Conservation (phyloP, 2,113 vertebrate genomes). For the Dasypus novemcinctus region DNA sequence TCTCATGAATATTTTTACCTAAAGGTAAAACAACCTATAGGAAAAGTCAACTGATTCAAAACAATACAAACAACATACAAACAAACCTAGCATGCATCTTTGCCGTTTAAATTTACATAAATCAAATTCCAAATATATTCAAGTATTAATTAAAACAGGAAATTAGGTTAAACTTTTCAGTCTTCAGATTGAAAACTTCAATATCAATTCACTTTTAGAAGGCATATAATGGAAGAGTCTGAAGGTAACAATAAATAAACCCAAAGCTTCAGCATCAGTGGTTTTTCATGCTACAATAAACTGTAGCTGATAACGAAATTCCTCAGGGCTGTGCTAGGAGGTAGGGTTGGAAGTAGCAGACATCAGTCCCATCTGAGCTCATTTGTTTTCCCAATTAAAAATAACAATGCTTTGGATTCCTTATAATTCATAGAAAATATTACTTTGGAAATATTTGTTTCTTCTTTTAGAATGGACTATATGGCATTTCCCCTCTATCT, state of each 20-base stretch:
- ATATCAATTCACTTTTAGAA: constrained; percentile 14
- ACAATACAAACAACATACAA: background rate
- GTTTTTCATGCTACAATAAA: background rate
- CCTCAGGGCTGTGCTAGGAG: background rate
- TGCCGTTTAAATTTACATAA: background rate
- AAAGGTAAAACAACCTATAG: background rate
- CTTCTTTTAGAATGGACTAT: background rate
- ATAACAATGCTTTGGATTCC: background rate
- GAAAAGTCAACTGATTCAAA: background rate
- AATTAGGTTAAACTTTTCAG: background rate
- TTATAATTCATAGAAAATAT: background rate
- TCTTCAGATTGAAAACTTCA: background rate
- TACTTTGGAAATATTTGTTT: background rate
- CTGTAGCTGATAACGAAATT: background rate
- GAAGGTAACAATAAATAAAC: background rate
- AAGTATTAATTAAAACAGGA: background rate
- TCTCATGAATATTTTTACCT: background rate
- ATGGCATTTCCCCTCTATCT: background rate
- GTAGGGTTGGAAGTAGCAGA: background rate
- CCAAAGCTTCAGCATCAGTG: background rate
- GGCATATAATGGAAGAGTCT: background rate
- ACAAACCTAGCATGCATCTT: background rate
- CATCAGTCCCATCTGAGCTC: background rate
- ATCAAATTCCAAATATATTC: background rate
- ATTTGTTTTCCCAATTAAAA: background rate